These are phyloP conservation scores for Stomatorhinus walkeri DNA, from an alignment of 2,797 vertebrate genomes.

Conservation along the genomic window DNA sequence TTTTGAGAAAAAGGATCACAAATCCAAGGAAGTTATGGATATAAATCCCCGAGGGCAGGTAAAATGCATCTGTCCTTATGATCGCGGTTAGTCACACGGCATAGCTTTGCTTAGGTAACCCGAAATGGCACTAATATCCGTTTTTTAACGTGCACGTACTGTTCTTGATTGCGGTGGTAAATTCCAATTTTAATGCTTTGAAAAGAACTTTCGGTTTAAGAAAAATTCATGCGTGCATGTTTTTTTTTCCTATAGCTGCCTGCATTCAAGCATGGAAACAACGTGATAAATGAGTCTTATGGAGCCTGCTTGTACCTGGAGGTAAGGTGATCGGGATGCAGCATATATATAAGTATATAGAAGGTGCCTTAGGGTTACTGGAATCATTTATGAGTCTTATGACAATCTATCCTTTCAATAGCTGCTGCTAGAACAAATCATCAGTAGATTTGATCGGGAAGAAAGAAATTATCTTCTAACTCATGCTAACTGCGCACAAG, in stretches of 20 bases:
- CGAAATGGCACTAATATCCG: not conserved
- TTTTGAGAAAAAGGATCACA: constrained; percentile 57
- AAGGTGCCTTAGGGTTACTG: not conserved
- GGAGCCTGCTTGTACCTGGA: constrained; percentile 61
- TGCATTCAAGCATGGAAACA: constrained; percentile 54
- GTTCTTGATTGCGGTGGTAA: not conserved
- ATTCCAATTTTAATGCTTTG: not conserved
- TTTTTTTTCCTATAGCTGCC: constrained; percentile 48
- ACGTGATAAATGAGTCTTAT: constrained; percentile 55
- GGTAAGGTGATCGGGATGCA: constrained; percentile 38
- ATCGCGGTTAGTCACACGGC: not conserved
- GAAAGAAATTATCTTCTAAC: not conserved
- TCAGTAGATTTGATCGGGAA: not conserved
- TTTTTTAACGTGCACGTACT: not conserved
- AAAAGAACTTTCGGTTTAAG: not conserved
- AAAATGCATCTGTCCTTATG: not conserved
- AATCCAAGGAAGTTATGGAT: constrained; percentile 44
- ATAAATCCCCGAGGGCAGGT: constrained; percentile 64
- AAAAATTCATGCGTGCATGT: not conserved
- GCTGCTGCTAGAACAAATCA: not conserved
- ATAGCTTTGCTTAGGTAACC: too few relatives aligned
- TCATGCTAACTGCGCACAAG: not conserved
- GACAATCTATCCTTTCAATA: not conserved
- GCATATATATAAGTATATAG: too few relatives aligned
- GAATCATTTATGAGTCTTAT: not conserved